Evolutionary conservation across 2,888 invertebrate species (phyloP), one percentile per base, ranked within the genome.

Genomic region (Pheosia tremula): DNA sequence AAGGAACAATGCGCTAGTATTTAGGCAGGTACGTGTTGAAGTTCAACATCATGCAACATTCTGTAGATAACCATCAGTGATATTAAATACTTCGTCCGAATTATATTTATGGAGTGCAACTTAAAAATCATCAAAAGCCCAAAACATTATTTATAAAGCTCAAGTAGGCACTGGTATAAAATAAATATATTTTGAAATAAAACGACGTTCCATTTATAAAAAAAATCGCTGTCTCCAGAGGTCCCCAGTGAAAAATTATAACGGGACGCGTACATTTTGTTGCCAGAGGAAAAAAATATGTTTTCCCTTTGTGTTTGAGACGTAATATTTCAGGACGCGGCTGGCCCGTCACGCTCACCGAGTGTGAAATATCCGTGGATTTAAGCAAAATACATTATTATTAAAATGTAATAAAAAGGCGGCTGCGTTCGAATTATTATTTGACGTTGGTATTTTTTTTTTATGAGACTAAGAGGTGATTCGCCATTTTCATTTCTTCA

Each of bases 221-320:
- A 52, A 24, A 80, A 81, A 78, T 74, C 74, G 77, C 71, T 74
- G 78, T 75, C 75, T 72, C 68, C 69, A 69, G 75, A 79, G 82
- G 83, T 83, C 84, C 79, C 82, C 74, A 68, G 84, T 86, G 85
- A 85, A 86, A 86, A 85, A 86, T 86, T 85, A 84, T 81, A 80
- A 80, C 78, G 74, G 77, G 77, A 73, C 71, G 67, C 73, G 70
- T 68, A 73, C 78, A 76, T 77, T 81, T 78, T 80, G 78, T 78
- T 75, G 65, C 72, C 68, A 68, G 65, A 67, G 71, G 73, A 72
- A 78, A 81, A 80, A 84, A 82, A 84, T 79, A 77, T 77, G 76
- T 80, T 81, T 77, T 78, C 74, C 76, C 75, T 82, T 84, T 84
- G 80, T 86, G 75, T 85, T 84, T 80, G 79, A 80, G 79, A 75